phyloP scores from a whole-genome alignment of 2,113 vertebrate genomes.

The Acanthochromis polyacanthus region DNA sequence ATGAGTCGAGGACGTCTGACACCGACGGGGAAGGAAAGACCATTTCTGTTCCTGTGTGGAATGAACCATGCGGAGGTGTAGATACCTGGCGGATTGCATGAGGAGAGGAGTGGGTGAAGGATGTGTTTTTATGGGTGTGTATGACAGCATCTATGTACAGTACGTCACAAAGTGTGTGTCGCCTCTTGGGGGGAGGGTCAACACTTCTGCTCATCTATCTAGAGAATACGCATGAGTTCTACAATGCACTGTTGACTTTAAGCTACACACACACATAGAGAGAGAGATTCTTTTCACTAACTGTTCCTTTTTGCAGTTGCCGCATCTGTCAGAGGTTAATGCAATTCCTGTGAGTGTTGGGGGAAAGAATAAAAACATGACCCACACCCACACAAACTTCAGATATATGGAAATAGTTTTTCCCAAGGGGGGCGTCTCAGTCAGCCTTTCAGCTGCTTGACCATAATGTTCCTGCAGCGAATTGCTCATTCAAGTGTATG shows the following conservation, averaged over 20 bases:
- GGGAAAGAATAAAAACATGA: conserved; percentile 15
- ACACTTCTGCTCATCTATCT: conserved; percentile 40
- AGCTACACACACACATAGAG: conserved; percentile 10
- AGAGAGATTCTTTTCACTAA: not conserved
- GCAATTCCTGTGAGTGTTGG: conserved; percentile 20
- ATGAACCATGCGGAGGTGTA: conserved; percentile 21
- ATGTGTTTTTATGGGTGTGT: not conserved
- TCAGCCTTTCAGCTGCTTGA: conserved; percentile 43
- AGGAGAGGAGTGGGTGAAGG: not conserved
- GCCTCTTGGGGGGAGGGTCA: not conserved
- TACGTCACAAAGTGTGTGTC: conserved; percentile 22
- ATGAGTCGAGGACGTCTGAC: conserved; percentile 56
- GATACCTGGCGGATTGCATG: not conserved
- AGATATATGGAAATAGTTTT: conserved; percentile 59
- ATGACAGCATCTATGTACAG: not conserved
- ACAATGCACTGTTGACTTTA: conserved; percentile 8
- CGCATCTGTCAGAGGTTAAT: conserved; percentile 58
- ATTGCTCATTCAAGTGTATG: conserved; percentile 35
- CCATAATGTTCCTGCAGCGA: conserved; percentile 22
- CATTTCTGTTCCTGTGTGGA: conserved; percentile 23
- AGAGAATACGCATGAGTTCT: conserved; percentile 41
- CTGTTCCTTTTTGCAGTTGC: conserved; percentile 7
- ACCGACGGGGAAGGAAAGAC: conserved; percentile 23
- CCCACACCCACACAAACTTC: conserved; percentile 7
- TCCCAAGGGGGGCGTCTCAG: conserved; percentile 36